Evolutionary conservation across 1,140 invertebrate genomes (phyloP).

Genomic region (Dryas iulia): DNA sequence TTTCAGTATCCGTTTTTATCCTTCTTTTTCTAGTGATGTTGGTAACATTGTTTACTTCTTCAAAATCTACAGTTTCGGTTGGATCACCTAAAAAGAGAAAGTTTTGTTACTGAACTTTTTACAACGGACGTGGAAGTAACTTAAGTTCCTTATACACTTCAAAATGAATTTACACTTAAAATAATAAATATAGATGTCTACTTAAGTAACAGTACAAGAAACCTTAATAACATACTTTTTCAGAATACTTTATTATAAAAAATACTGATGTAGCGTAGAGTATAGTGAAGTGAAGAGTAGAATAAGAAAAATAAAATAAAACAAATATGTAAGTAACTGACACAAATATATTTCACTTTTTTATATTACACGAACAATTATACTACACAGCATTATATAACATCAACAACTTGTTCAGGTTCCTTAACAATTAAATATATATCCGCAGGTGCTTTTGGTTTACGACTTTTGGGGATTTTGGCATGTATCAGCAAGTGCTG

Average conservation of each 20-base stretch:
- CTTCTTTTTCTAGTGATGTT: conserved; percentile 6
- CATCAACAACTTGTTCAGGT: not conserved
- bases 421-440: not conserved
- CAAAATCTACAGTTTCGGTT: conserved; percentile 11
- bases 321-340: not conserved
- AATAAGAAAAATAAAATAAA: not conserved
- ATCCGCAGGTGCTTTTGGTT: not conserved
- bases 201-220: not conserved
- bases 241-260: no score
- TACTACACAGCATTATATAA: not conserved
- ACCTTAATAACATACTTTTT: no score
- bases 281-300: not conserved
- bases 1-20: not conserved
- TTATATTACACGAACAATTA: not conserved
- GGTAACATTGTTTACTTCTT: conserved; percentile 1
- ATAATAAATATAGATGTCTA: not conserved
- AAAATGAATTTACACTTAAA: not conserved
- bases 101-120: conserved; percentile 25
- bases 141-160: not conserved
- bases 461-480: not conserved
- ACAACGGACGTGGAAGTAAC: not conserved
- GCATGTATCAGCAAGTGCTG: conserved; percentile 79
- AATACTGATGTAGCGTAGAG: no score
- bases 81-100: conserved; percentile 27
- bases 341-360: not conserved